Evolutionary conservation across 2,797 vertebrate genomes (phyloP).

Genomic region (Mus minutoides): DNA sequence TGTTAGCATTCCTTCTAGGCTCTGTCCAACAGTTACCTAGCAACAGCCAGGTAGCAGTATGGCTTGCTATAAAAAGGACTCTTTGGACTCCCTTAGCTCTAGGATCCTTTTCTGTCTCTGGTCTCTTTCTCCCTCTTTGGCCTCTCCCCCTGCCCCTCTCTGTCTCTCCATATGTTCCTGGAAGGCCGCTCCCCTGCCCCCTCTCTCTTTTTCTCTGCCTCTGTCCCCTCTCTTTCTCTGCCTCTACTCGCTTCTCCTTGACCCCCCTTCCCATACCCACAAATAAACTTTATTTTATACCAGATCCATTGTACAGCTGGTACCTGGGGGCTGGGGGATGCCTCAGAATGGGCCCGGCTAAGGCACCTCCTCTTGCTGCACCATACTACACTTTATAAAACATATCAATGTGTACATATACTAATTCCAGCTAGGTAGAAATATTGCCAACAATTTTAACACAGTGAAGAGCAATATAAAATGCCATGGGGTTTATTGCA

Average conservation of each 20-base stretch:
- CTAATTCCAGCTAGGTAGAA: background rate
- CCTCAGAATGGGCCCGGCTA: background rate
- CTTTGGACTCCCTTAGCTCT: background rate
- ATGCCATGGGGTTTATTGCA: background rate
- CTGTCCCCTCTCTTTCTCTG: background rate
- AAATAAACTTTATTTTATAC: background rate
- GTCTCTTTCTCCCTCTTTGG: too few relatives aligned
- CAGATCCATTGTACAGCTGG: background rate
- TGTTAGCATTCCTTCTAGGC: background rate
- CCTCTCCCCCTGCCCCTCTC: background rate
- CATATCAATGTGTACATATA: background rate
- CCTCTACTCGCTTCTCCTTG: background rate
- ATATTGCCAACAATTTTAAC: background rate
- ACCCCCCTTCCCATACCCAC: background rate
- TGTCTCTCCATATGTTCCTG: background rate
- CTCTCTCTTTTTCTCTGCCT: too few relatives aligned
- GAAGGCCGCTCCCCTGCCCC: too few relatives aligned
- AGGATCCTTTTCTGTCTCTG: background rate
- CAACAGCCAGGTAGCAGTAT: background rate
- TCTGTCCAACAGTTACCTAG: background rate
- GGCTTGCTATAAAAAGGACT: background rate
- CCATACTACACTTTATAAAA: background rate
- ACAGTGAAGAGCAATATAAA: background rate
- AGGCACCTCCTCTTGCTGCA: too few relatives aligned
- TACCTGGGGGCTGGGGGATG: background rate